phyloP scores from a whole-genome alignment of 2,113 vertebrate species.

The Odobenus rosmarus region DNA sequence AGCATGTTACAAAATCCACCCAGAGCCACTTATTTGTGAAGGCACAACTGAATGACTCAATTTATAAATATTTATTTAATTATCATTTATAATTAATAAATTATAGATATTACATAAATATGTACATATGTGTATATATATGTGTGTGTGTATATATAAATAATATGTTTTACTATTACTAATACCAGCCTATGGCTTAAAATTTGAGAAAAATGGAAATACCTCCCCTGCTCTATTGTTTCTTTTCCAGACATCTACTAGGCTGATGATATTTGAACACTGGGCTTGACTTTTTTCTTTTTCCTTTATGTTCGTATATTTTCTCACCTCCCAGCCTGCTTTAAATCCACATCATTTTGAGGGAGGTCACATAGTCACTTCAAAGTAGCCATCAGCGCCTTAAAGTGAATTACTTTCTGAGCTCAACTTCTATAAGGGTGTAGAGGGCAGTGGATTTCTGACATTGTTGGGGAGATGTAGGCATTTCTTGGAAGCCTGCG shows the following conservation, averaged over 20 bases:
- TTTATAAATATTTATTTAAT: neutral
- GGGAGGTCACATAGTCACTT: neutral
- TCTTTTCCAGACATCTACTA: neutral
- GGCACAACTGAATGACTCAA: neutral
- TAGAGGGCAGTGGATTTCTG: neutral
- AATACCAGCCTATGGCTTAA: neutral
- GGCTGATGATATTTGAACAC: neutral
- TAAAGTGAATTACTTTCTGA: neutral
- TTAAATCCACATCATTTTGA: neutral
- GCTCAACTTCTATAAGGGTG: neutral
- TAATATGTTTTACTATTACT: neutral
- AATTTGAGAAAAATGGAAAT: neutral
- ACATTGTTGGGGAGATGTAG: rapidly evolving
- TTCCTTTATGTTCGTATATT: neutral
- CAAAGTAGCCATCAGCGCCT: neutral
- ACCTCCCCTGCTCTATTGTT: rapidly evolving
- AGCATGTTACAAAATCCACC: neutral
- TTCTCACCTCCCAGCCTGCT: neutral
- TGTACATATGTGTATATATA: neutral
- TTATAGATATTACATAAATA: neutral
- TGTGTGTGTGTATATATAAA: neutral
- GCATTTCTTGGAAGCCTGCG: neutral
- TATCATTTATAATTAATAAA: neutral
- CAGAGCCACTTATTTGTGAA: slow-evolving; percentile 9
- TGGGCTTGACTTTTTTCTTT: neutral